Conservation (phyloP, 2,888 invertebrate species). For the Eupithecia pulchellata region DNA sequence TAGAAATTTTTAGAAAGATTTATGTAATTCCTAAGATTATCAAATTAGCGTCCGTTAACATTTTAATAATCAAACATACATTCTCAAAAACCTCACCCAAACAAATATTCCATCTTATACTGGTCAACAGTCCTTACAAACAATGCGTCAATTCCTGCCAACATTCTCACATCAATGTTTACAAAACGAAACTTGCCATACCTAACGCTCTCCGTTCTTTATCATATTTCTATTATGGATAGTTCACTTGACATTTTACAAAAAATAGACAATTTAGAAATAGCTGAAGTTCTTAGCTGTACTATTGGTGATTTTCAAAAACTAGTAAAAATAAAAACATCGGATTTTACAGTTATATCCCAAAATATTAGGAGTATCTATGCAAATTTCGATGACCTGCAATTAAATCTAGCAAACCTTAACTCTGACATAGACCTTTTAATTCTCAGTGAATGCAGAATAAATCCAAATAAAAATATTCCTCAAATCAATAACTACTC, state of each 20-base stretch:
- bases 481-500: background rate
- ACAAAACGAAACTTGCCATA: background rate
- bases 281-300: background rate
- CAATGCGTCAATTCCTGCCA: too few species aligned
- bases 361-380: constrained; percentile 8
- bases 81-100: too few species aligned
- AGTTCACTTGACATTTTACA: background rate
- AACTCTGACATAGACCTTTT: background rate
- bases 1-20: too few species aligned
- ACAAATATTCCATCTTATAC: too few species aligned
- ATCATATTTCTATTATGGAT: too few species aligned
- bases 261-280: background rate
- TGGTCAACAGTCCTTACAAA: too few species aligned
- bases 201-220: too few species aligned
- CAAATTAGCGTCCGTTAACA: too few species aligned
- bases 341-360: background rate
- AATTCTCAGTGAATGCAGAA: constrained; percentile 1
- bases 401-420: background rate
- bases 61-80: too few species aligned
- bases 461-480: background rate
- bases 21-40: too few species aligned
- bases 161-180: too few species aligned
- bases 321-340: background rate
- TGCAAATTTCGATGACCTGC: background rate
- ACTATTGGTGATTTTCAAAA: background rate